Base-by-base conservation (phyloP, 2,797 vertebrate species). In the Ctenochaetus hawaiiensis region DNA sequence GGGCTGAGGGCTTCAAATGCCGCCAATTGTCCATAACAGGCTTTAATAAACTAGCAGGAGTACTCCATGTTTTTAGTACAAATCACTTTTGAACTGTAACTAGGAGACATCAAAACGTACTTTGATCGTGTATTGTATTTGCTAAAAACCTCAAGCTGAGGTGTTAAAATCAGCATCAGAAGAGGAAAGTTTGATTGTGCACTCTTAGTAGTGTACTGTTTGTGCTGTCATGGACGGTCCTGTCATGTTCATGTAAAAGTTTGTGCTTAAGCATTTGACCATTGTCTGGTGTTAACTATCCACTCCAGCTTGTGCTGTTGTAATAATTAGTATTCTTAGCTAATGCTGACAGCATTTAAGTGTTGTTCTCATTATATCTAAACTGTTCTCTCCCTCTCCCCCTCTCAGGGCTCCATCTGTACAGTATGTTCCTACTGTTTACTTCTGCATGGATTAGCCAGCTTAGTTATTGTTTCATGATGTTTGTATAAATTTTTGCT, bases 361-460 rank as follows among this genome's bases (percentile, higher is more conserved):
- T 22, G 57, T 44, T 68, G 62, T 74, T 80, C 47, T 75, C 63
- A 64, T 74, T 66, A 69, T 39, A 87, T 77, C 53, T 67, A 47
- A 49, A 17, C 54, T 75, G 53, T 51, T 78, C 60, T 65, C 66
- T 59, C 54, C 75, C 53, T 23, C 41, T 26, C 57, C 26, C 26
- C 26, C 26, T 60, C 53, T 72, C 61, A 34, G 51, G 51, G 68
- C 72, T 78, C 85, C 84, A 87, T 90, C 84, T 92, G 89, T 78
- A 89, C 87, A 87, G 58, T 76, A 74, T 86, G 70, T 88, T 86
- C 83, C 64, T 58, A 77, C 66, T 75, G 75, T 90, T 92, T 89
- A 83, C 75, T 85, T 85, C 79, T 76, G 84, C 68, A 60, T 83
- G 86, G 89, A 93, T 92, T 89, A 89, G 67, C 75, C 41, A 70